Evolutionary conservation across 2,113 vertebrate genomes (phyloP), one percentile per base, ranked within the genome.

Genomic region (Ceyx margarethae): DNA sequence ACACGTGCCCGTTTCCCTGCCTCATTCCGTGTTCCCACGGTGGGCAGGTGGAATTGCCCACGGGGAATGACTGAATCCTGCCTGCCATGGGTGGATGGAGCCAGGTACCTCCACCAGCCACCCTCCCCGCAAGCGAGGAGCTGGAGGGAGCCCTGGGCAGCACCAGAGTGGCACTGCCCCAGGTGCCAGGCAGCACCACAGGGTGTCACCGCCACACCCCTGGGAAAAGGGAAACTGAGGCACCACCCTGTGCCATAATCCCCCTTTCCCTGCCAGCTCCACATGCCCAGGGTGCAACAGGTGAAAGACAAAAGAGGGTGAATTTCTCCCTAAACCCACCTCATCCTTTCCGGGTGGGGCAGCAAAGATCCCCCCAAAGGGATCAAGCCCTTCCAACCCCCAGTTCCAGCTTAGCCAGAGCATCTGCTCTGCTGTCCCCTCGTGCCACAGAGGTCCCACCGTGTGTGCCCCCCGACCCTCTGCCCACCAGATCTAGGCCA

Each of bases 401-500:
- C 25, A 2, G 6, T 6, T 16, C 35, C 35, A 43, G 75, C n/a
- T 68, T 1, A 40, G 54, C 8, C 3, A 11, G 29, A 88, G 72
- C 86, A 76, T 65, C 75, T 1, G 0, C 2, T 2, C 33, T 4
- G 21, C 33, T 5, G 25, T 9, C 29, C 54, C 68, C 50, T 54
- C 0, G 0, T 28, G 1, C 33, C 2, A 1, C 2, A 13, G 68
- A 45, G 5, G 15, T 58, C 26, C 50, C 60, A 37, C 9, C 10
- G 37, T 37, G 37, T 37, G 37, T 37, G 37, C 43, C 53, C 53
- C 69, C 31, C 18, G 13, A 12, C 37, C 5, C 48, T 35, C 28
- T 10, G 5, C 37, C 53, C 56, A 31, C 6, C 58, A 28, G 73
- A 97, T 94, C 72, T 95, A 23, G 96, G 96, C 62, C 94, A 97